Conservation (phyloP, 2,797 vertebrate genomes). For the Catharus ustulatus region DNA sequence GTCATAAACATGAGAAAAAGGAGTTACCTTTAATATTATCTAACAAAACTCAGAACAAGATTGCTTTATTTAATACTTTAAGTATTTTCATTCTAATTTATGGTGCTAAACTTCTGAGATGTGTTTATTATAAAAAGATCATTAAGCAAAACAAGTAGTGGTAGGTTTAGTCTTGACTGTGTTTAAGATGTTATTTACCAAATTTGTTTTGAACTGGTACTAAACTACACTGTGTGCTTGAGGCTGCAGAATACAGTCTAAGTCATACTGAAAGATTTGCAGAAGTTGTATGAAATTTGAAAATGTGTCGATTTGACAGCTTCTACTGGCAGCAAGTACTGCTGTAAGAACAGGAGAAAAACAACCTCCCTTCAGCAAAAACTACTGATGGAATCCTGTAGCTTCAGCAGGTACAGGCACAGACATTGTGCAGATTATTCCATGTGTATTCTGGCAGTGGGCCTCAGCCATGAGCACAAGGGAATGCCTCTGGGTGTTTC, state of each 20-base stretch:
- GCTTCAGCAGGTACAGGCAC: not conserved
- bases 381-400: fast-evolving
- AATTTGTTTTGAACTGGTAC: not conserved
- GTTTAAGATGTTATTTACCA: not conserved
- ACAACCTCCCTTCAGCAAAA: not conserved
- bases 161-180: not conserved
- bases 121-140: not conserved
- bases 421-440: not conserved
- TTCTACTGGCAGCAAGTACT: not conserved
- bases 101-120: not conserved
- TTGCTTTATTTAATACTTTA: not conserved
- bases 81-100: not conserved
- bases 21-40: not conserved
- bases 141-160: not conserved
- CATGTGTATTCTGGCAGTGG: not conserved
- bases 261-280: not conserved
- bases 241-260: not conserved
- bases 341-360: not conserved
- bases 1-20: not conserved
- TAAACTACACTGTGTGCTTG: not conserved
- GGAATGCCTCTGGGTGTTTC: not conserved
- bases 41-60: not conserved
- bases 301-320: not conserved
- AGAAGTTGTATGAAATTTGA: not conserved
- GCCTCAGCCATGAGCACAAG: not conserved